Evolutionary conservation across 2,113 vertebrate genomes (phyloP), one percentile per base, ranked within the genome.

Genomic region (Percina caprodes): DNA sequence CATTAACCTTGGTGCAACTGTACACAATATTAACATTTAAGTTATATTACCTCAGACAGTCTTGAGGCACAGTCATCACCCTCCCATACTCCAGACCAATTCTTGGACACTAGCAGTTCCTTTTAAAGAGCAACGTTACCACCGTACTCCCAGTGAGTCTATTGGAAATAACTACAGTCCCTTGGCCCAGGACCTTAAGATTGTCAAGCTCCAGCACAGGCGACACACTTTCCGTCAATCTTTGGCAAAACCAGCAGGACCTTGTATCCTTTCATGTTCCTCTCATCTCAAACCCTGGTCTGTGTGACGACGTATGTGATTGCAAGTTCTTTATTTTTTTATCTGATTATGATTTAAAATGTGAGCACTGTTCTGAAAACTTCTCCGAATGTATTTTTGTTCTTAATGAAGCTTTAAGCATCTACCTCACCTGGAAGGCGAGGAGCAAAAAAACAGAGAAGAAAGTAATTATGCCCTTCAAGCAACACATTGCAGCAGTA

Each of bases 161-260:
- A 97, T 98, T 63, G 97, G 93, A 73, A 98, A 96, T 87, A 97
- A 98, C 86, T 98, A 96, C 68, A 95, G 95, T 21, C 93, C 76
- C 10, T 77, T 14, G 5, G 96, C 96, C 11, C 90, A 24, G 46
- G 77, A 96, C 72, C 89, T 98, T 65, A 97, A 92, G 66, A 80
- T 97, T 48, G 88, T 69, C 56, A 89, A 94, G 51, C 66, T 98
- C 2, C 66, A 73, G 30, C 92, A 78, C 26, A 82, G 93, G 0
- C 81, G 5, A 16, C 15, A 52, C 56, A 24, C 5, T 11, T 63
- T 8, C 13, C 56, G 5, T 2, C 54, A 56, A 1, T 12, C 19
- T 30, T 52, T 26, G 23, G 77, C 79, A 77, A 84, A 72, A 86
- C 26, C 68, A 61, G 3, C 77, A 19, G 21, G 52, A 12, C 58